Percentiles rank a stretch among this genome's conserved stretches.
Conservation (phyloP, 2,888 invertebrate species). For the Limnephilus auricula region DNA sequence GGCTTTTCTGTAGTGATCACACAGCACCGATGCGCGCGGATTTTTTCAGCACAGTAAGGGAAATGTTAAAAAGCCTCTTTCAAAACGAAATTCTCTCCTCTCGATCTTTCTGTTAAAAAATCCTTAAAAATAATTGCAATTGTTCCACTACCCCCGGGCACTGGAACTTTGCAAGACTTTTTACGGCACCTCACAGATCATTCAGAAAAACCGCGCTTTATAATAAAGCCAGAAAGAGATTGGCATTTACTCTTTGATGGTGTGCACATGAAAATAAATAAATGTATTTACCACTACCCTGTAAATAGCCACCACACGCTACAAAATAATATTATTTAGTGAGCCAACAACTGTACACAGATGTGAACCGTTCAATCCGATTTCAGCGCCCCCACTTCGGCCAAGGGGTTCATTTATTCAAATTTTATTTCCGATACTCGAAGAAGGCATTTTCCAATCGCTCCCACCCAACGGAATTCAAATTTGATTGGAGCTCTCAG, state of each 20-base stretch:
- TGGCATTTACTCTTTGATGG: background rate
- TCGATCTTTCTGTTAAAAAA: background rate
- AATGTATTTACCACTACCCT: background rate
- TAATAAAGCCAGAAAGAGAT: background rate
- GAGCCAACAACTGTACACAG: conserved; percentile 14
- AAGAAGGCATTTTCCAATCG: conserved; percentile 52
- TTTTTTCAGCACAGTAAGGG: no score
- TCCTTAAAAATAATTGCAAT: background rate
- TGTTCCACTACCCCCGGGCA: background rate
- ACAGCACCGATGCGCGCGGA: no score
- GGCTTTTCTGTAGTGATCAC: no score
- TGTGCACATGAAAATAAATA: background rate
- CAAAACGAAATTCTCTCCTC: background rate
- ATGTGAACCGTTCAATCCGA: conserved; percentile 37
- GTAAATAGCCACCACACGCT: background rate
- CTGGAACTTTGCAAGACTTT: background rate
- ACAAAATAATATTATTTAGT: background rate
- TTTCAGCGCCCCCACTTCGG: conserved; percentile 14
- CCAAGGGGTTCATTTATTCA: conserved; percentile 56
- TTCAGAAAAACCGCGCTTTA: background rate
- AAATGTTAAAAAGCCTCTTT: background rate
- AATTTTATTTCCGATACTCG: conserved; percentile 62
- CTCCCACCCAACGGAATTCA: conserved; percentile 60
- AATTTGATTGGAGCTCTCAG: conserved; percentile 62
- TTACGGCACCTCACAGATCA: background rate